Conservation (phyloP, 2,888 invertebrate species). For the Perithous albicinctus region DNA sequence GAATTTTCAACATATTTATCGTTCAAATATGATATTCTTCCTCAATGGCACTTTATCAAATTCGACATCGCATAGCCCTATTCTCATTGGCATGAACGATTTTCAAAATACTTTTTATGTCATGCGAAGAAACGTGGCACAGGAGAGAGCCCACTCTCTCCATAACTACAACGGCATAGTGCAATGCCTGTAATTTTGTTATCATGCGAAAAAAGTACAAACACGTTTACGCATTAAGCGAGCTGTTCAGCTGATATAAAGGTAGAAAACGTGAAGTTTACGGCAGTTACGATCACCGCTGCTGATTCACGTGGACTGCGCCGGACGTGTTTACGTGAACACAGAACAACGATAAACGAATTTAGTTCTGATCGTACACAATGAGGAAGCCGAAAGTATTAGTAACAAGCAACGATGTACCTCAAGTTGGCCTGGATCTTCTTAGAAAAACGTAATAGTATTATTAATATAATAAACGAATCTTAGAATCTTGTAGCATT, state of each 20-base stretch:
- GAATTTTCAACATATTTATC: no score
- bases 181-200: constrained; percentile 9
- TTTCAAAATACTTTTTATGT: no score
- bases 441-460: constrained; percentile 82
- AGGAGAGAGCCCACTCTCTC: no score
- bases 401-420: constrained; percentile 84
- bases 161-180: no score
- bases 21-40: no score
- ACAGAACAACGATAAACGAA: not conserved
- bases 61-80: no score
- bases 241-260: constrained; percentile 48
- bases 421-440: constrained; percentile 84
- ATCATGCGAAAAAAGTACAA: constrained; percentile 4
- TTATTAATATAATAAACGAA: not conserved
- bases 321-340: not conserved
- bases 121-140: no score
- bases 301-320: not conserved
- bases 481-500: not conserved
- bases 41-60: no score
- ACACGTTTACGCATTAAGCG: constrained; percentile 34
- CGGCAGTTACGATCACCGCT: constrained; percentile 34
- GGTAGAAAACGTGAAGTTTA: not conserved
- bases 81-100: no score
- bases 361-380: constrained; percentile 8
- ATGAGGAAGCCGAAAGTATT: constrained; percentile 85